Conservation (phyloP, 2,888 invertebrate genomes). For the Eulithis prunata region DNA sequence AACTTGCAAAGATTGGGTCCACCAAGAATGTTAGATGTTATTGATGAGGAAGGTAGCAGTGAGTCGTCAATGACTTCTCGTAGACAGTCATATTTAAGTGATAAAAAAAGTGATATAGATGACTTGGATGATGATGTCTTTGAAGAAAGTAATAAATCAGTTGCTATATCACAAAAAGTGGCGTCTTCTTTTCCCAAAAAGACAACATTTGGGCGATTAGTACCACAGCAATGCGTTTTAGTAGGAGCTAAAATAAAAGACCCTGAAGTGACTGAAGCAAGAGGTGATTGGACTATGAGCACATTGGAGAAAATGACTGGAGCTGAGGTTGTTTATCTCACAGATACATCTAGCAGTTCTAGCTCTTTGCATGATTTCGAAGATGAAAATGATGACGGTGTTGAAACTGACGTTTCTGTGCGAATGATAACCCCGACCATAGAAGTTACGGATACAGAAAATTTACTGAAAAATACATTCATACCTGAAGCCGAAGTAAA, state of each 20-base stretch:
- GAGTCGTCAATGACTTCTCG: constrained; percentile 86
- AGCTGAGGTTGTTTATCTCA: constrained; percentile 88
- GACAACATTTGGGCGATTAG: constrained; percentile 62
- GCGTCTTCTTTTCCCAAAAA: constrained; percentile 53
- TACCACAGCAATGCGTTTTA: constrained; percentile 80
- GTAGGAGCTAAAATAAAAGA: constrained; percentile 87
- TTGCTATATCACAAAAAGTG: constrained; percentile 49
- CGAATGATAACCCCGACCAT: constrained; percentile 80
- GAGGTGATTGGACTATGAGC: constrained; percentile 81
- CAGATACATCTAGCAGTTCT: constrained; percentile 87
- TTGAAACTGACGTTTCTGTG: constrained; percentile 76
- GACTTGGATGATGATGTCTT: constrained; percentile 82
- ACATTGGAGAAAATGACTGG: constrained; percentile 82
- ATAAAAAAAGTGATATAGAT: constrained; percentile 75
- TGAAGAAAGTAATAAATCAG: constrained; percentile 61
- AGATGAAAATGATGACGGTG: constrained; percentile 74
- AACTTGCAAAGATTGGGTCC: constrained; percentile 79
- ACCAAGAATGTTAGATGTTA: constrained; percentile 89
- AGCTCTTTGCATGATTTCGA: constrained; percentile 84
- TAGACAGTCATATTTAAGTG: constrained; percentile 79
- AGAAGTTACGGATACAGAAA: constrained; percentile 77
- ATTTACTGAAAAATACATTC: constrained; percentile 68
- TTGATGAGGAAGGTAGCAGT: constrained; percentile 90
- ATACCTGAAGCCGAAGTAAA: constrained; percentile 37
- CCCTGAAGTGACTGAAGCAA: constrained; percentile 82